Percentiles rank a stretch among this genome's conserved stretches.
These are phyloP conservation scores for Anthonomus grandis DNA, from an alignment of 1,140 invertebrate genomes.

Conservation along the genomic window DNA sequence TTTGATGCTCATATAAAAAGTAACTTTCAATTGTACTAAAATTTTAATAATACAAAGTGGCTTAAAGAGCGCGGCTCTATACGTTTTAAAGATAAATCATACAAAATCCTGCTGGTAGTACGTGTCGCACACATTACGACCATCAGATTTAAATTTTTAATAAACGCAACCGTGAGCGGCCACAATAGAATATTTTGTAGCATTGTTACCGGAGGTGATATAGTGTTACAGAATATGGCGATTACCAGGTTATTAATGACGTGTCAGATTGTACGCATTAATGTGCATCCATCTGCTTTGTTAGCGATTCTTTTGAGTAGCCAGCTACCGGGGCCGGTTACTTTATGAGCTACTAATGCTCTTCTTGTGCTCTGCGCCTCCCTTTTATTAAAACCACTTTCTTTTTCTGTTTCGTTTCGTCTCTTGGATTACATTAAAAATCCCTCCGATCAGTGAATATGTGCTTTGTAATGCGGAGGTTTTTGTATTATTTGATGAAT, in stretches of 20 bases:
- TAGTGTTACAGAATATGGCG: slow-evolving; percentile 34
- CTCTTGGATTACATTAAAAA: slow-evolving; percentile 27
- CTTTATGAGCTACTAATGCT: slow-evolving; percentile 40
- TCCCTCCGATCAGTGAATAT: slow-evolving; percentile 37
- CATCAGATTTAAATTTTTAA: slow-evolving; percentile 21
- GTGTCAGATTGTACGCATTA: slow-evolving; percentile 40
- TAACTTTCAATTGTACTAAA: no score
- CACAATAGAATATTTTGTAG: slow-evolving; percentile 30
- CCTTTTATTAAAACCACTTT: slow-evolving; percentile 37
- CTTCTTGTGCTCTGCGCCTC: slow-evolving; percentile 31
- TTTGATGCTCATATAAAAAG: no score
- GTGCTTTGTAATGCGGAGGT: slow-evolving; percentile 30
- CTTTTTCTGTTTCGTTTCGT: slow-evolving; percentile 37
- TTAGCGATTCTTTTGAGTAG: slow-evolving; percentile 40
- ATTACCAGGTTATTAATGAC: slow-evolving; percentile 42
- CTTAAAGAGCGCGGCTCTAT: no score
- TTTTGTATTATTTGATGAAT: slow-evolving; percentile 13
- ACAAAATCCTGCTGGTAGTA: neutral
- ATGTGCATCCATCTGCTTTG: slow-evolving; percentile 41
- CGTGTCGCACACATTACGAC: slow-evolving; percentile 4
- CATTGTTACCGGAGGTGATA: slow-evolving; percentile 26
- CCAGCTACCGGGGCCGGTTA: slow-evolving; percentile 33
- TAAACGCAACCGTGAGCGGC: slow-evolving; percentile 7
- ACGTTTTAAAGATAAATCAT: slow-evolving; percentile 1
- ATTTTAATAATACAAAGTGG: no score